Evolutionary conservation across 1,140 invertebrate genomes (phyloP).

Genomic region (Temnothorax nylanderi): DNA sequence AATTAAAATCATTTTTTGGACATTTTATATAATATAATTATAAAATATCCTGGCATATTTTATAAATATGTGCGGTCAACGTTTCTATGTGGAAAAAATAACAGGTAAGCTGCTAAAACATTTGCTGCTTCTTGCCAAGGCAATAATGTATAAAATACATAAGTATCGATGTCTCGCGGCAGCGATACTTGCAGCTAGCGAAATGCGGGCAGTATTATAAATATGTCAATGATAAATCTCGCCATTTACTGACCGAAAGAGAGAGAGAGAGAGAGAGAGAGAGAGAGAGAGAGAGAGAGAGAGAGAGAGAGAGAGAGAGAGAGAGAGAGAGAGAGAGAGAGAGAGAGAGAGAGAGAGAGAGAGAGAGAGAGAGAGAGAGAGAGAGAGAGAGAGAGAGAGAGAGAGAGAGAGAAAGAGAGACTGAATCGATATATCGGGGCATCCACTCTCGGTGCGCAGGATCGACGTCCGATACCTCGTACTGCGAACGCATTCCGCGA

Average conservation of each 20-base stretch:
- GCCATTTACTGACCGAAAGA: conserved; percentile 47
- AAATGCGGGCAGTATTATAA: conserved; percentile 71
- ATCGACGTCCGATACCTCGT: not conserved
- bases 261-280: not conserved
- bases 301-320: too few relatives aligned
- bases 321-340: too few relatives aligned
- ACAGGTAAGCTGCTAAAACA: not conserved
- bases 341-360: too few relatives aligned
- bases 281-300: too few relatives aligned
- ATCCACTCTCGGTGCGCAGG: conserved; percentile 16
- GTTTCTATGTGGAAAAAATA: not conserved
- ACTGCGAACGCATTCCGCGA: conserved; percentile 57
- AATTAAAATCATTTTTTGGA: not conserved
- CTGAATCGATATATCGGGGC: conserved; percentile 61
- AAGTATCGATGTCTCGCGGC: conserved; percentile 14
- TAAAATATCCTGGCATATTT: not conserved
- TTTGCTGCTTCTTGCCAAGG: not conserved
- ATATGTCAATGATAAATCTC: conserved; percentile 77
- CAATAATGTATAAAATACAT: conserved; percentile 41
- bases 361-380: too few relatives aligned
- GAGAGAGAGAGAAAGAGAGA: not conserved
- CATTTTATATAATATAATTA: not conserved
- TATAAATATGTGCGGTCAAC: not conserved
- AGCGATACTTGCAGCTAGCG: conserved; percentile 39
- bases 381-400: too few relatives aligned